Evolutionary conservation across 2,113 vertebrate genomes (phyloP).

Genomic region (Ramphastos sulfuratus): DNA sequence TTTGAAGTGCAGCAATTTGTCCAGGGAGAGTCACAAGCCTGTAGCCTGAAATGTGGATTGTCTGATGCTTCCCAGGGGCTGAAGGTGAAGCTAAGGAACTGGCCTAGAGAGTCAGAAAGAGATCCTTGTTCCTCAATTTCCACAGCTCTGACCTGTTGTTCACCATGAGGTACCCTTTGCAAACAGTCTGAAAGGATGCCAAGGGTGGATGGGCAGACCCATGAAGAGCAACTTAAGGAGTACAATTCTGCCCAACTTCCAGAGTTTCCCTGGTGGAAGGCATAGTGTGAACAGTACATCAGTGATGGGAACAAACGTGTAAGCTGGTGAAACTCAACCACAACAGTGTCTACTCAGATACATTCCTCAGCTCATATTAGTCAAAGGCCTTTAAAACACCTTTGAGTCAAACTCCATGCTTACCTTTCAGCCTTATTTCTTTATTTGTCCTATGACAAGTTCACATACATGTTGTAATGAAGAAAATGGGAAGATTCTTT

Average conservation of each 20-base stretch:
- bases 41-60: background rate
- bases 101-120: background rate
- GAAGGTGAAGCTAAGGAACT: background rate
- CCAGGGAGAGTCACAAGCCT: background rate
- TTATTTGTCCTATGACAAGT: background rate
- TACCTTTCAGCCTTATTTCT: background rate
- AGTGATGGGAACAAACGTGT: background rate
- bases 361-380: background rate
- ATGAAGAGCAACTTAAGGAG: background rate
- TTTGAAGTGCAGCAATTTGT: background rate
- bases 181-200: background rate
- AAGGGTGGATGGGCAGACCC: background rate
- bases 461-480: background rate
- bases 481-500: background rate
- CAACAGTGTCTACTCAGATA: background rate
- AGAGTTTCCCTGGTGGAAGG: background rate
- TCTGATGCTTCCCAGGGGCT: background rate
- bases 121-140: rapidly evolving
- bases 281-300: background rate
- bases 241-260: background rate
- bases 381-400: background rate
- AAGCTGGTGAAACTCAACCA: background rate
- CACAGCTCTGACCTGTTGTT: background rate
- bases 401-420: background rate
- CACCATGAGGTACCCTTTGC: background rate